Percentiles rank a stretch among this genome's conserved stretches.
Evolutionary conservation across 1,140 invertebrate species (phyloP).

Genomic region (Heliconius eleuchia): DNA sequence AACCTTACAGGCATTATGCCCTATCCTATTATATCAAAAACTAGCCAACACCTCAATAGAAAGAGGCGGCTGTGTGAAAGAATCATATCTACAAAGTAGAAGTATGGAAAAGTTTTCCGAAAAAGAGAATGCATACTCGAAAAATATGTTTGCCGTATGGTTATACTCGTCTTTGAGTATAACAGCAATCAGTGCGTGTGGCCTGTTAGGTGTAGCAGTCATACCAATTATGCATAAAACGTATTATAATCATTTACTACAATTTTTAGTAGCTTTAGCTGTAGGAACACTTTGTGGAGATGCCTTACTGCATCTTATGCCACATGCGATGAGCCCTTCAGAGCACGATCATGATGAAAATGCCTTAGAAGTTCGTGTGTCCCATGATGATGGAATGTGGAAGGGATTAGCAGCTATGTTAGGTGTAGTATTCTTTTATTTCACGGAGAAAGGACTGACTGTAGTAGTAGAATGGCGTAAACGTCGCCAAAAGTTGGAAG

Average conservation of each 20-base stretch:
- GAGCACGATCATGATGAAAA: constrained; percentile 71
- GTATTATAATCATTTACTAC: constrained; percentile 94
- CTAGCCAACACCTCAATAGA: constrained; percentile 79
- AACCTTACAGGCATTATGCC: constrained; percentile 83
- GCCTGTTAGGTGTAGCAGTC: constrained; percentile 90
- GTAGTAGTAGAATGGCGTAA: constrained; percentile 91
- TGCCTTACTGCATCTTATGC: constrained; percentile 95
- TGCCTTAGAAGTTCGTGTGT: constrained; percentile 54
- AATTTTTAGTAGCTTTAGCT: constrained; percentile 95
- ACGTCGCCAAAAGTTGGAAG: constrained; percentile 82
- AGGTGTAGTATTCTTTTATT: constrained; percentile 93
- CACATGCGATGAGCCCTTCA: constrained; percentile 88
- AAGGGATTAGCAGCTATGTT: constrained; percentile 91
- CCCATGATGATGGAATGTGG: constrained; percentile 87
- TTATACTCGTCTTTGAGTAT: constrained; percentile 91
- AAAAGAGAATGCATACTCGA: constrained; percentile 52
- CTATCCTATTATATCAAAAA: constrained; percentile 85
- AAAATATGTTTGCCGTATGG: constrained; percentile 85
- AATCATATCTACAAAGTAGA: constrained; percentile 49
- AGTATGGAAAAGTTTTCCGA: constrained; percentile 38
- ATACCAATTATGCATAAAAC: constrained; percentile 94
- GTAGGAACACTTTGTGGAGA: constrained; percentile 95
- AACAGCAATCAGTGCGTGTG: constrained; percentile 91
- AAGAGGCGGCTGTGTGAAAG: constrained; percentile 81
- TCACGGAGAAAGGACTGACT: constrained; percentile 91